These are phyloP conservation scores for Dilophus febrilis DNA, from an alignment of 2,888 invertebrate species.

Conservation along the genomic window DNA sequence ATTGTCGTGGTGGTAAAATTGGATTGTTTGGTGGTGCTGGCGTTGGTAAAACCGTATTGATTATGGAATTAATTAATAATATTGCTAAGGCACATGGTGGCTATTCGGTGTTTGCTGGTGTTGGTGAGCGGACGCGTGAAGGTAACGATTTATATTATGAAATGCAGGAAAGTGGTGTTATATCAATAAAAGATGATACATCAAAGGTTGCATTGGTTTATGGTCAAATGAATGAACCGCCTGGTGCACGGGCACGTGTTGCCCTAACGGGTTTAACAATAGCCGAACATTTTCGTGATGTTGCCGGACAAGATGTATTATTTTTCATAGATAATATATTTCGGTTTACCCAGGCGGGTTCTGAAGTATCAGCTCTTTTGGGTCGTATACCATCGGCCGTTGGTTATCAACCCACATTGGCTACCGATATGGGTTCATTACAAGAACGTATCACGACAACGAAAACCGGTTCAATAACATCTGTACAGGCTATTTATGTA, in stretches of 20 bases:
- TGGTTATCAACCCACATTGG: constrained; percentile 88
- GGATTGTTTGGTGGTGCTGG: constrained; percentile 88
- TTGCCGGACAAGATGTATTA: constrained; percentile 85
- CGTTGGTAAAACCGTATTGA: constrained; percentile 88
- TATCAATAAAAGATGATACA: constrained; percentile 73
- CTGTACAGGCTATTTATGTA: constrained; percentile 88
- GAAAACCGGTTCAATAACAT: constrained; percentile 87
- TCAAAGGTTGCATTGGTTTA: constrained; percentile 88
- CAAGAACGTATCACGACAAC: constrained; percentile 94
- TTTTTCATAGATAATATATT: constrained; percentile 95
- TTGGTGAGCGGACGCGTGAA: constrained; percentile 89
- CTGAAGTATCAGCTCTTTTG: constrained; percentile 74
- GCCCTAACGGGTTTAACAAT: constrained; percentile 83
- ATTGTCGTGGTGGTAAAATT: constrained; percentile 88
- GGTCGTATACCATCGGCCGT: constrained; percentile 93
- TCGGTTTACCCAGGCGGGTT: constrained; percentile 83
- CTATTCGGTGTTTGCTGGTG: constrained; percentile 90
- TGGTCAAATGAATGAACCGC: constrained; percentile 94
- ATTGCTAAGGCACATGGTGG: constrained; percentile 92
- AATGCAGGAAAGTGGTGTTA: constrained; percentile 88
- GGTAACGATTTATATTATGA: constrained; percentile 91
- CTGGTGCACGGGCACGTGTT: constrained; percentile 86
- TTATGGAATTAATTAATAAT: constrained; percentile 93
- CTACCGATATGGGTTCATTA: constrained; percentile 93
- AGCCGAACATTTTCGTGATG: constrained; percentile 87